Conservation (phyloP, 2,888 invertebrate genomes). For the Himalopsyche kuldschensis region DNA sequence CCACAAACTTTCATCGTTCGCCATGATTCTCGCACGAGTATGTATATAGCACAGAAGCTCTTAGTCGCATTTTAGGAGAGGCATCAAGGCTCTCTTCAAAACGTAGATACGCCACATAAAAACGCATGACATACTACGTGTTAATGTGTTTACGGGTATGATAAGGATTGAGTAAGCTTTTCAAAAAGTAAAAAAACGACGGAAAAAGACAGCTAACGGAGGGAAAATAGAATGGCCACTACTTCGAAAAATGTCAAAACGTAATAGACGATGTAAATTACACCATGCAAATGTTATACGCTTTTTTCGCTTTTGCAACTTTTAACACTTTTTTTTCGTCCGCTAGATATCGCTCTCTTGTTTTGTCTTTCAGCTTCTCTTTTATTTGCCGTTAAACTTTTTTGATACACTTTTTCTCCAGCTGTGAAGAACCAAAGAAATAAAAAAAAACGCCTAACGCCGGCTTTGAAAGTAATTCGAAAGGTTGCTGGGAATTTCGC, state of each 20-base stretch:
- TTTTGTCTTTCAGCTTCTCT: background rate
- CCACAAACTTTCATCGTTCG: background rate
- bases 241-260: background rate
- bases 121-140: background rate
- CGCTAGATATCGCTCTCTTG: background rate
- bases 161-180: background rate
- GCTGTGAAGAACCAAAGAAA: background rate
- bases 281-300: background rate
- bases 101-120: background rate
- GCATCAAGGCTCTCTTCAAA: background rate
- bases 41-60: background rate
- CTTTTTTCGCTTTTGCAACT: background rate
- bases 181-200: background rate
- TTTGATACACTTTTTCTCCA: background rate
- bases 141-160: background rate
- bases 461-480: background rate
- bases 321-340: background rate
- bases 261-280: background rate
- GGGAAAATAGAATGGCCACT: background rate
- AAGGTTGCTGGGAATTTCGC: background rate
- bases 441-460: background rate
- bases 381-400: background rate
- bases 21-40: background rate
- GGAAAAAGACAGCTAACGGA: background rate
- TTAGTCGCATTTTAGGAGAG: background rate